Percentiles rank a stretch among this genome's conserved stretches.
These are phyloP conservation scores for Taeniopygia guttata DNA, from an alignment of 2,797 vertebrate genomes.

Conservation along the genomic window DNA sequence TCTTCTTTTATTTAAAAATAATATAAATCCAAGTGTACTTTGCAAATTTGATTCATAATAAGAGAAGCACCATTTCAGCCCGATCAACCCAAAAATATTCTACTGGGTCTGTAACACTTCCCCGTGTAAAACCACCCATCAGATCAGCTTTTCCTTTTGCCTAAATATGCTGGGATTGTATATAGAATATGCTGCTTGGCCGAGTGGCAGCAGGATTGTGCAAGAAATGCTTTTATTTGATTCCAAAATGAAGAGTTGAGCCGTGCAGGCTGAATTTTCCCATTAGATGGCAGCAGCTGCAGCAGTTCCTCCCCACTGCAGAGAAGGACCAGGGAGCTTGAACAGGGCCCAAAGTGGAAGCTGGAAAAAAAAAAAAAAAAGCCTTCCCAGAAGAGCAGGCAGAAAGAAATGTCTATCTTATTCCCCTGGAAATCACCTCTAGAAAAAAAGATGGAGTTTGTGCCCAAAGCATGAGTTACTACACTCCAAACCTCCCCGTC, in stretches of 20 bases:
- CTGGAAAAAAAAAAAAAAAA: background rate
- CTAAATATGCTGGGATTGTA: background rate
- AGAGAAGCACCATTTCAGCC: background rate
- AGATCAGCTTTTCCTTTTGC: background rate
- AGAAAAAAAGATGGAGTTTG: background rate
- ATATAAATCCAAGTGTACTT: background rate
- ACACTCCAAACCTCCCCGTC: background rate
- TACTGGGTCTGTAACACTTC: background rate
- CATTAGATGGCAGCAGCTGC: constrained; percentile 69
- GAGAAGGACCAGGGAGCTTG: background rate
- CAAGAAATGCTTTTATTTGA: background rate
- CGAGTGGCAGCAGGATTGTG: background rate
- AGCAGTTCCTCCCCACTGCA: background rate
- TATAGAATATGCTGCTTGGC: background rate
- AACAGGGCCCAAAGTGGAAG: background rate
- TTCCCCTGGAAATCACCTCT: background rate
- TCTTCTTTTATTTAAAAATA: background rate
- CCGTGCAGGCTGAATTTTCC: background rate
- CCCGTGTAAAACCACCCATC: background rate
- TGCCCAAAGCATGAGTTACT: background rate
- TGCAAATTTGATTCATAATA: background rate
- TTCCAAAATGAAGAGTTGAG: background rate
- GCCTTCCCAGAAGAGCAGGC: background rate
- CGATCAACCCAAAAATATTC: background rate
- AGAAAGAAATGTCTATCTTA: background rate